Percentiles rank a stretch among this genome's conserved stretches.
Conservation (phyloP, 2,113 vertebrate species). For the Siphamia tubifer region DNA sequence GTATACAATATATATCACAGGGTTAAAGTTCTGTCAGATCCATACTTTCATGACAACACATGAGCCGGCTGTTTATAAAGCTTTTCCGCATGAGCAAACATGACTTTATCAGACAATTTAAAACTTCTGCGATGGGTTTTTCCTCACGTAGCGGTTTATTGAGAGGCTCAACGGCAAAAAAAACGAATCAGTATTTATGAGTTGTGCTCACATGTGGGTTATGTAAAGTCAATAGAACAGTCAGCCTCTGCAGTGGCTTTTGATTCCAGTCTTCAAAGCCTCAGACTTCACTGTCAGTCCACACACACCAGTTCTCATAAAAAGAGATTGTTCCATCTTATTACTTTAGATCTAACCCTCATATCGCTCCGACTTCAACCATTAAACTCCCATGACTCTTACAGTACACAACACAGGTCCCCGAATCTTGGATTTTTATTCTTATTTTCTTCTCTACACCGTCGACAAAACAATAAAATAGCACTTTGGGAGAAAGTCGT, state of each 20-base stretch:
- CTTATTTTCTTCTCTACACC: constrained; percentile 20
- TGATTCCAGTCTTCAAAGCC: constrained; percentile 59
- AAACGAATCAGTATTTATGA: constrained; percentile 15
- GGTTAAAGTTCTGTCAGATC: no score
- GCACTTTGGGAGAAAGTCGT: constrained; percentile 2
- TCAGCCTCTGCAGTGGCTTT: constrained; percentile 55
- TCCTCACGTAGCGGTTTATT: not conserved
- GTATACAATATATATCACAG: no score
- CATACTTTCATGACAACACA: constrained; percentile 14
- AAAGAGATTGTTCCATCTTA: constrained; percentile 35
- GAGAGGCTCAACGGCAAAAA: not conserved
- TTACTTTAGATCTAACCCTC: constrained; percentile 48
- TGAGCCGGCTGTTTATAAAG: constrained; percentile 25
- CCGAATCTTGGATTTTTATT: not conserved
- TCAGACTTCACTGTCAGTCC: constrained; percentile 32
- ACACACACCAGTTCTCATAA: constrained; percentile 32
- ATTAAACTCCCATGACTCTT: constrained; percentile 27
- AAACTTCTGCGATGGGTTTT: not conserved
- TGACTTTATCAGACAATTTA: not conserved
- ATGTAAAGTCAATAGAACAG: constrained; percentile 58
- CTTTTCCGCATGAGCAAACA: constrained; percentile 22
- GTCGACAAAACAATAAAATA: constrained; percentile 38
- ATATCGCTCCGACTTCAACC: constrained; percentile 34
- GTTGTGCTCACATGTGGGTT: constrained; percentile 25
- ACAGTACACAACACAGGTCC: constrained; percentile 2